Evolutionary conservation across 2,888 invertebrate genomes (phyloP), one percentile per base, ranked within the genome.

Genomic region (Cantharis nigra): DNA sequence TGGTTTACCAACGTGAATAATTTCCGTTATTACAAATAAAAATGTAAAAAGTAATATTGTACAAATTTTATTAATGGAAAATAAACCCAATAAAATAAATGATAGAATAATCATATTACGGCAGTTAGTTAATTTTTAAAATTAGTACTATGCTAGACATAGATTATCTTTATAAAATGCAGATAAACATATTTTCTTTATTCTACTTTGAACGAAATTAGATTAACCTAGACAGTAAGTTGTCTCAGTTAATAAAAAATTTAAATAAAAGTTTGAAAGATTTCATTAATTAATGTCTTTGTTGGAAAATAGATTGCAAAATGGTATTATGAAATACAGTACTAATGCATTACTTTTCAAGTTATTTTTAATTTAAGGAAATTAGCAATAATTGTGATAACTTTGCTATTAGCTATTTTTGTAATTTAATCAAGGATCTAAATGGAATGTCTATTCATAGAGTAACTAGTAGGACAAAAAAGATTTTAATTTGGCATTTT

Each of bases 401-500:
- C n/a, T 49, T 7, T n/a, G 7, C n/a, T n/a, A n/a, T 13, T 3
- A 26, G 5, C 26, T n/a, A 5, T 49, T 49, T 2, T n/a, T n/a
- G n/a, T 49, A 49, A 49, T 49, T 49, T 49, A 49, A 49, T 49
- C 49, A 49, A n/a, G 3, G 49, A 49, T 49, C 49, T 49, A 49
- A 49, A 49, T 49, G n/a, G 49, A 72, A 72, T 70, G 75, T 78
- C 74, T 70, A 74, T 77, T 77, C 74, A 77, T 77, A 74, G 74
- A 73, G 74, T 74, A 74, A 71, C 74, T 78, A 72, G 72, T 69
- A 65, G 72, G 69, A 70, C 71, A 67, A 78, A 63, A 62, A 75
- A 67, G 71, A 49, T 76, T 78, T 76, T 78, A 78, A 78, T 78
- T 78, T 75, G 14, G 30, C 30, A 76, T 74, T 78, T 78, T 76